phyloP scores from a whole-genome alignment of 2,113 vertebrate genomes.

The Apaloderma vittatum region DNA sequence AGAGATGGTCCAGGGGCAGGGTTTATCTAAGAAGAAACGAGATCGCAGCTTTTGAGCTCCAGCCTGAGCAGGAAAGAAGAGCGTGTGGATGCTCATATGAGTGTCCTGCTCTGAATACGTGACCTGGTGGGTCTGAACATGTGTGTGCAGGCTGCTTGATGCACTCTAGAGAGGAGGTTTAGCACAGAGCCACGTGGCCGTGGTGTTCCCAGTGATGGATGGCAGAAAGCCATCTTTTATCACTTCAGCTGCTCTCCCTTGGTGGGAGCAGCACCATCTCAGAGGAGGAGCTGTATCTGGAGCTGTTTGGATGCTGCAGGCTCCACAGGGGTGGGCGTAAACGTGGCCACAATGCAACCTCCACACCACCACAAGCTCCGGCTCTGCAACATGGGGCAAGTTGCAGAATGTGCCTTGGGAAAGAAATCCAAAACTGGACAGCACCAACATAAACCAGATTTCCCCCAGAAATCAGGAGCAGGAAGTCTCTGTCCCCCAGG shows the following conservation, averaged over 20 bases:
- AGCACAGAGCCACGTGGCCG: neutral
- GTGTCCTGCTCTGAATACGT: neutral
- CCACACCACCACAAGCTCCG: neutral
- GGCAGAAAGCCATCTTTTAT: neutral
- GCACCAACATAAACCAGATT: constrained; percentile 31
- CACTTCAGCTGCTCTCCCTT: neutral
- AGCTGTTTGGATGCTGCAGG: neutral
- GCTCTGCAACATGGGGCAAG: neutral
- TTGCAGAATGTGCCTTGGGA: neutral
- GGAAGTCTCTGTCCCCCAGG: neutral
- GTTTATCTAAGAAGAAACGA: neutral
- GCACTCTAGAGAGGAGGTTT: neutral
- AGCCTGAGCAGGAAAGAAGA: neutral
- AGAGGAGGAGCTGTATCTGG: neutral
- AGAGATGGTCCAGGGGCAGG: neutral
- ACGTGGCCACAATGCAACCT: neutral
- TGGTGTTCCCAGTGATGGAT: accelerated
- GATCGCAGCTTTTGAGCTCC: neutral
- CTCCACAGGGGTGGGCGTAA: neutral
- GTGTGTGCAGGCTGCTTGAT: neutral
- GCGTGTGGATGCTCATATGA: accelerated
- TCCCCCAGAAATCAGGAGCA: neutral
- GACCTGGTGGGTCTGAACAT: neutral
- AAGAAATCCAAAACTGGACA: neutral
- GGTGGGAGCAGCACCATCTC: neutral